These are phyloP conservation scores for Antennarius maculatus DNA, from an alignment of 2,797 vertebrate species.

Conservation along the genomic window DNA sequence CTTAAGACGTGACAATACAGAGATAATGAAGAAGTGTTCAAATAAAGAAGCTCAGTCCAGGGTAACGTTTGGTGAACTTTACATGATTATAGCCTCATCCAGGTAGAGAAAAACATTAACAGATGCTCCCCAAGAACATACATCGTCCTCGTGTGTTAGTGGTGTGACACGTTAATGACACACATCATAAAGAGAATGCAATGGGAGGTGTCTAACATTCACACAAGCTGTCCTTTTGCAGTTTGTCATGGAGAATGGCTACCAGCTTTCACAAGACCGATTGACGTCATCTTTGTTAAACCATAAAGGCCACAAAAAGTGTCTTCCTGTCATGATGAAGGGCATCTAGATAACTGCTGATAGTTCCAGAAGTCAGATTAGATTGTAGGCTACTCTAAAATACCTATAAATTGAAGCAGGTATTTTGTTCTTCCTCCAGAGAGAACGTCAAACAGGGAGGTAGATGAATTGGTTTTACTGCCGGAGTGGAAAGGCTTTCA, in stretches of 20 bases:
- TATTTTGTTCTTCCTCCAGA: slow-evolving; percentile 45
- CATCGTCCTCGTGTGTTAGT: background rate
- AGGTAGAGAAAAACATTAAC: slow-evolving; percentile 11
- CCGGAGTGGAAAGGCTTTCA: slow-evolving; percentile 48
- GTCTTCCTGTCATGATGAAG: slow-evolving; percentile 18
- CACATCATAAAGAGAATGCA: slow-evolving; percentile 1
- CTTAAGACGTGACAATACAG: slow-evolving; percentile 43
- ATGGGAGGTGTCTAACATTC: slow-evolving; percentile 12
- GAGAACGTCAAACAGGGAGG: slow-evolving; percentile 40
- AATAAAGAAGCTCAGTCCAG: slow-evolving; percentile 36
- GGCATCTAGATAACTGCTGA: slow-evolving; percentile 38
- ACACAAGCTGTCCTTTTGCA: slow-evolving; percentile 11
- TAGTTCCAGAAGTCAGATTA: slow-evolving; percentile 48
- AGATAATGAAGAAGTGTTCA: slow-evolving; percentile 57
- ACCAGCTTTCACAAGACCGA: background rate
- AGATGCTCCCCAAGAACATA: background rate
- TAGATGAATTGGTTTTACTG: slow-evolving; percentile 38
- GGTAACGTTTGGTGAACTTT: slow-evolving; percentile 53
- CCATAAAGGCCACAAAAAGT: background rate
- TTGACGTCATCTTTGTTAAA: slow-evolving; percentile 4
- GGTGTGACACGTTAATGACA: slow-evolving; percentile 1
- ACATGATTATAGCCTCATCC: slow-evolving; percentile 40
- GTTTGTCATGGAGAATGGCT: too few relatives aligned
- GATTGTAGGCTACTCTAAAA: slow-evolving; percentile 40
- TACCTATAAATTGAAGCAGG: slow-evolving; percentile 44